These are phyloP conservation scores for Sarcophilus harrisii DNA, from an alignment of 2,797 vertebrate genomes.

Conservation along the genomic window DNA sequence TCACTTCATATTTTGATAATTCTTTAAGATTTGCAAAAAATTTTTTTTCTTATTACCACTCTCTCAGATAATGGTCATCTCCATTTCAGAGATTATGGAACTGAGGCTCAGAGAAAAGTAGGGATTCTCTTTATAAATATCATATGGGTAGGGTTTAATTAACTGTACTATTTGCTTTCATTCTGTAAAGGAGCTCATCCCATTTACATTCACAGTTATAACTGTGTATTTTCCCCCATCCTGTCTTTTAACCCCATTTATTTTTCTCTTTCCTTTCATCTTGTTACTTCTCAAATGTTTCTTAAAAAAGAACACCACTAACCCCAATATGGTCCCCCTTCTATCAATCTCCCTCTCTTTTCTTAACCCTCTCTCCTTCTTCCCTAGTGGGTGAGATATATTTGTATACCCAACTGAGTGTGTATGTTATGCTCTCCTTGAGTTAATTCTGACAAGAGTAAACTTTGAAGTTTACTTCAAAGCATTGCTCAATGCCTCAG, in stretches of 20 bases:
- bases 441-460: background rate
- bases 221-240: background rate
- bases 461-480: background rate
- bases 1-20: background rate
- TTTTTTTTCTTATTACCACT: background rate
- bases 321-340: background rate
- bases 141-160: background rate
- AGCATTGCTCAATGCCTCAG: background rate
- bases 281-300: background rate
- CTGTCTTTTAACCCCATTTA: background rate
- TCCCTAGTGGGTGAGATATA: background rate
- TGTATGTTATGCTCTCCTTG: background rate
- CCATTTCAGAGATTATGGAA: background rate
- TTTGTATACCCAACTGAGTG: background rate
- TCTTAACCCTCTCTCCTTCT: background rate
- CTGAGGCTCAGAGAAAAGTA: background rate
- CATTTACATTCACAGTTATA: background rate
- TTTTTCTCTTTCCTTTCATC: background rate
- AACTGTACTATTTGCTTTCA: background rate
- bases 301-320: background rate
- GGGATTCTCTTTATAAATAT: background rate
- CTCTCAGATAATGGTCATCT: background rate
- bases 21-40: background rate
- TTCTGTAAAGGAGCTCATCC: background rate
- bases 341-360: background rate